These are phyloP conservation scores for Fistularia commersonii DNA, from an alignment of 2,797 vertebrate genomes.

Conservation along the genomic window DNA sequence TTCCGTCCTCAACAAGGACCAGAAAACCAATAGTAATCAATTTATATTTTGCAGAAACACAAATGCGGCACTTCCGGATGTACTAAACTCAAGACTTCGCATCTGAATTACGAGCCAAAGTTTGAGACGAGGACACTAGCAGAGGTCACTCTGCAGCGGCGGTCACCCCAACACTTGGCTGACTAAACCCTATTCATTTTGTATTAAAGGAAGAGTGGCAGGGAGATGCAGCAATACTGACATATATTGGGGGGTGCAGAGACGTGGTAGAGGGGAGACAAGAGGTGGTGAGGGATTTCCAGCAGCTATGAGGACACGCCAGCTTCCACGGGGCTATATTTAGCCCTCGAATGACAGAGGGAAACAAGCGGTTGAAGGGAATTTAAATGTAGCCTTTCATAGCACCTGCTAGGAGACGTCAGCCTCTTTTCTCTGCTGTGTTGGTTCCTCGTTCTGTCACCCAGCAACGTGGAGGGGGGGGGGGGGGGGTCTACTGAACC, in stretches of 20 bases:
- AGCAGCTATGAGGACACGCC: conserved; percentile 42
- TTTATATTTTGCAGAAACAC: too few relatives aligned
- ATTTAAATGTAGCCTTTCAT: conserved; percentile 63
- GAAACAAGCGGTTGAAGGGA: conserved; percentile 40
- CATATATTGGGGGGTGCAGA: too few relatives aligned
- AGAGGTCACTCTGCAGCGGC: too few relatives aligned
- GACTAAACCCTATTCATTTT: conserved; percentile 8
- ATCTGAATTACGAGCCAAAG: too few relatives aligned
- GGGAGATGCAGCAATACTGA: background rate
- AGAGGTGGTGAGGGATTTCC: conserved; percentile 16
- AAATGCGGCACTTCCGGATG: too few relatives aligned
- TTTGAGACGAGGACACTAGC: too few relatives aligned
- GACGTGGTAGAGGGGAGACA: background rate
- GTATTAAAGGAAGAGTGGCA: conserved; percentile 12
- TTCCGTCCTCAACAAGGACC: too few relatives aligned
- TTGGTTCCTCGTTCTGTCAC: conserved; percentile 45
- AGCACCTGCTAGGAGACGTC: conserved; percentile 73
- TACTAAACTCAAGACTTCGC: too few relatives aligned
- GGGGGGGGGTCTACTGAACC: too few relatives aligned
- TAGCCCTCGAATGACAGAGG: conserved; percentile 57
- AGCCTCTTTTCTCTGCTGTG: conserved; percentile 41
- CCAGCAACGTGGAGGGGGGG: conserved; percentile 53
- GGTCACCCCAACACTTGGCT: too few relatives aligned
- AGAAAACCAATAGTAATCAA: too few relatives aligned
- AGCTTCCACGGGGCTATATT: conserved; percentile 55